Percentiles rank a stretch among this genome's conserved stretches.
Evolutionary conservation across 2,797 vertebrate genomes (phyloP).

Genomic region (Aulostomus chinensis): DNA sequence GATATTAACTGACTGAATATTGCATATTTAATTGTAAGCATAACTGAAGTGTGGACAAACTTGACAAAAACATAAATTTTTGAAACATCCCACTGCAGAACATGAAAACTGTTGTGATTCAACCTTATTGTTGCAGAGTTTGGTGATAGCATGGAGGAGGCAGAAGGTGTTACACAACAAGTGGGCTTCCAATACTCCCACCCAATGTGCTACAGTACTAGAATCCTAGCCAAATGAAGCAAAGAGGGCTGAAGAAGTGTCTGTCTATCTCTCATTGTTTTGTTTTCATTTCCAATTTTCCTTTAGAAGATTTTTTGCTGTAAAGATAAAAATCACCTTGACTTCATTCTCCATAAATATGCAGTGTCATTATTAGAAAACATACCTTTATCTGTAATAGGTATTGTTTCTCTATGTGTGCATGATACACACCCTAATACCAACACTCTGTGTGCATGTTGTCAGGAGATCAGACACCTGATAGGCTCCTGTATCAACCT

Average conservation of each 20-base stretch:
- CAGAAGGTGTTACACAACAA: conserved; percentile 75
- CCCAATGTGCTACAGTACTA: conserved; percentile 50
- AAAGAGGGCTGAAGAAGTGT: conserved; percentile 60
- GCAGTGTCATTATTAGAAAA: conserved; percentile 1
- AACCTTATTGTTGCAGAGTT: conserved; percentile 57
- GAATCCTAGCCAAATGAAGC: conserved; percentile 58
- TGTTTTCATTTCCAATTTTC: conserved; percentile 18
- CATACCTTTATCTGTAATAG: conserved; percentile 5
- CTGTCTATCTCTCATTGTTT: conserved; percentile 41
- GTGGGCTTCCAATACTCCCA: conserved; percentile 67
- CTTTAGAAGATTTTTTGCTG: background rate
- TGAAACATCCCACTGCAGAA: conserved; percentile 32
- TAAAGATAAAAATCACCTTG: too few relatives aligned
- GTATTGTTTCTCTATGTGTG: conserved; percentile 8
- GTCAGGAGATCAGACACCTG: conserved; percentile 27
- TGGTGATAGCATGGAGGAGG: conserved; percentile 71
- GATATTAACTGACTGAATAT: too few relatives aligned
- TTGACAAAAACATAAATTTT: conserved; percentile 13
- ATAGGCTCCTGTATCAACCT: conserved; percentile 54
- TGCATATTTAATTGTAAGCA: too few relatives aligned
- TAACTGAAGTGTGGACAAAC: background rate
- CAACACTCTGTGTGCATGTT: conserved; percentile 6
- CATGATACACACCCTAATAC: conserved; percentile 39
- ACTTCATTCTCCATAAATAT: background rate
- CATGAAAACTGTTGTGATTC: conserved; percentile 62